These are phyloP conservation scores for Seriola aureovittata DNA, from an alignment of 2,113 vertebrate species.

Conservation along the genomic window DNA sequence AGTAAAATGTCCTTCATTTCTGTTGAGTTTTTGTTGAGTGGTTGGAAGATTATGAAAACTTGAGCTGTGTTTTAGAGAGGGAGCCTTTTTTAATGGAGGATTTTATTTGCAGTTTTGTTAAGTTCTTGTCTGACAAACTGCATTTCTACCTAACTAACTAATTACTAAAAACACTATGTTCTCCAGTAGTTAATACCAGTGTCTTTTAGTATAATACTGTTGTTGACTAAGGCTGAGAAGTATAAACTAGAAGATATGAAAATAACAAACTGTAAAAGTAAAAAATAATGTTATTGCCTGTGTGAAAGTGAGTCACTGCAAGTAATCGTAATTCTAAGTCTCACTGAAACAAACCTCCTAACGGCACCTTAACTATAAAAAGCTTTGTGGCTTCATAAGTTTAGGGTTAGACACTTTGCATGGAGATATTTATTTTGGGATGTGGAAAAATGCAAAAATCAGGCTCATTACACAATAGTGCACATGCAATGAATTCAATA, in stretches of 20 bases:
- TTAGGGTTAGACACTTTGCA: not conserved
- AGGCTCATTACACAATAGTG: conserved; percentile 47
- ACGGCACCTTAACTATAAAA: conserved; percentile 18
- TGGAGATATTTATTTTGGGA: conserved; percentile 22
- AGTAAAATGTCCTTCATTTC: conserved; percentile 1
- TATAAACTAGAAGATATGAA: not conserved
- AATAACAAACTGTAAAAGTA: conserved; percentile 10
- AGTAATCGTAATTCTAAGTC: conserved; percentile 11
- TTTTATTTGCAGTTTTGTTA: not conserved
- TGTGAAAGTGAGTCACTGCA: conserved; percentile 33
- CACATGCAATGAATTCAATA: conserved; percentile 29
- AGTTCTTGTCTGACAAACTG: not conserved
- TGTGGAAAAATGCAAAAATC: conserved; percentile 40
- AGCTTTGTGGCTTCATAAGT: conserved; percentile 19
- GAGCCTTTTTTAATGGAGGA: no score
- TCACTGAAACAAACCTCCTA: conserved; percentile 33
- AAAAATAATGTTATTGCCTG: conserved; percentile 10
- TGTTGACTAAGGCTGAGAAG: not conserved
- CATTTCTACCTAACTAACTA: not conserved
- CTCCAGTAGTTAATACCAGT: not conserved
- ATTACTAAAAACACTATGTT: not conserved
- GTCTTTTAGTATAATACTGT: not conserved
- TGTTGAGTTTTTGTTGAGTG: not conserved
- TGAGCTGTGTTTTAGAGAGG: no score
- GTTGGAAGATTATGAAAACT: no score